These are phyloP conservation scores for Osmerus eperlanus DNA, from an alignment of 2,113 vertebrate species.

Conservation along the genomic window DNA sequence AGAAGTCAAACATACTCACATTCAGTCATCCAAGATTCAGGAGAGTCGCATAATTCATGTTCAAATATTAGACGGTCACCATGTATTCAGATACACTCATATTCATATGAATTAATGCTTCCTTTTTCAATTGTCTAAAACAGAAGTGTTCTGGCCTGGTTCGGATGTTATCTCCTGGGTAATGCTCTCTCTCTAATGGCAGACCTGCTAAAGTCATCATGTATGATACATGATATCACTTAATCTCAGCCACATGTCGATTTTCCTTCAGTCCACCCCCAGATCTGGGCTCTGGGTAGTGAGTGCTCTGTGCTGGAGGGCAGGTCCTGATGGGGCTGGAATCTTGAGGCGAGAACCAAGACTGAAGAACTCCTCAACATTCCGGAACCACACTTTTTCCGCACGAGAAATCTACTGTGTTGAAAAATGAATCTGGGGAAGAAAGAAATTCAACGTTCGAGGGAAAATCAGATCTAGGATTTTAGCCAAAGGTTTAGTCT, in stretches of 20 bases:
- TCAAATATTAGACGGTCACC: too few species aligned
- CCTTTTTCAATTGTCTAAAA: slow-evolving; percentile 4
- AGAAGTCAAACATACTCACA: background rate
- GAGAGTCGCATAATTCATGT: background rate
- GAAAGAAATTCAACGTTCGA: background rate
- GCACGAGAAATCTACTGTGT: too few species aligned
- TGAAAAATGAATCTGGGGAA: too few species aligned
- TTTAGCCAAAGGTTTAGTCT: background rate
- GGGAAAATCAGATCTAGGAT: background rate
- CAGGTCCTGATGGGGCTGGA: background rate
- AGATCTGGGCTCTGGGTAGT: background rate
- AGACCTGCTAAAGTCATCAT: slow-evolving; percentile 27
- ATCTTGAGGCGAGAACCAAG: background rate
- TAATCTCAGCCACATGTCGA: slow-evolving; percentile 10
- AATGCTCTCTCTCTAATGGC: background rate
- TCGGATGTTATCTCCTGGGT: slow-evolving; percentile 23
- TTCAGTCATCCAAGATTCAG: background rate
- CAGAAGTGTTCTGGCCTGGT: background rate
- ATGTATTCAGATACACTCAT: slow-evolving; percentile 1
- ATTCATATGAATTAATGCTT: slow-evolving; percentile 13
- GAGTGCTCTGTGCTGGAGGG: background rate
- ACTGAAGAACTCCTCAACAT: too few species aligned
- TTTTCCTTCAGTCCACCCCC: slow-evolving; percentile 6
- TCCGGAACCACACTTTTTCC: too few species aligned
- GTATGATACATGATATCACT: slow-evolving; percentile 10